phyloP scores from a whole-genome alignment of 2,113 vertebrate genomes.

The Narcine bancroftii region DNA sequence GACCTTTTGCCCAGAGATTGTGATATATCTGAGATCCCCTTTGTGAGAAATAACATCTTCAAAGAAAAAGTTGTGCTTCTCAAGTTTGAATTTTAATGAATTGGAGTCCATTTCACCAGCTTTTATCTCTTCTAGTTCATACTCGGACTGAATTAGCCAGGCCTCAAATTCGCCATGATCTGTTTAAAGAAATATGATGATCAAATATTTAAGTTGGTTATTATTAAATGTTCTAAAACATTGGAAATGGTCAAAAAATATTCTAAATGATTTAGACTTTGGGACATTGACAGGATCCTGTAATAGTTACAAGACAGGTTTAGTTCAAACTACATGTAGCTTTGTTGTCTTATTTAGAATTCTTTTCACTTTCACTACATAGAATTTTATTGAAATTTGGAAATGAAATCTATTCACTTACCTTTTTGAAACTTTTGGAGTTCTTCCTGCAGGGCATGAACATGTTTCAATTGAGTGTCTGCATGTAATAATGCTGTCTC shows the following conservation, averaged over 20 bases:
- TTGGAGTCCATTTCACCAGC: conserved; percentile 54
- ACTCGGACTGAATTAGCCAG: conserved; percentile 79
- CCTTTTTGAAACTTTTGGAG: conserved; percentile 74
- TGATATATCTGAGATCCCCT: conserved; percentile 86
- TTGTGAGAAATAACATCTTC: conserved; percentile 97
- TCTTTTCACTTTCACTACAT: not conserved
- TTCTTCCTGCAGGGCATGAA: conserved; percentile 73
- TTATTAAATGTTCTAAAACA: not conserved
- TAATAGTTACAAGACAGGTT: not conserved
- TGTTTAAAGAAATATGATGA: not conserved
- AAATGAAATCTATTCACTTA: not conserved
- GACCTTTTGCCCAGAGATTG: conserved; percentile 91
- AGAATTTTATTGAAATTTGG: not conserved
- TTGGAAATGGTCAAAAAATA: not conserved
- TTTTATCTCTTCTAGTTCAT: conserved; percentile 62
- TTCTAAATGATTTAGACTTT: not conserved
- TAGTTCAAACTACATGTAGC: not conserved
- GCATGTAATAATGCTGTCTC: conserved; percentile 58
- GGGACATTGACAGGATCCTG: no score
- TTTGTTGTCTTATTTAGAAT: not conserved
- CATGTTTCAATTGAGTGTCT: conserved; percentile 67
- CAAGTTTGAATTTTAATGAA: conserved; percentile 56
- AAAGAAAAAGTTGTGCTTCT: conserved; percentile 60
- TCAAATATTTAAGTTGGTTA: not conserved
- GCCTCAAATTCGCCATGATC: conserved; percentile 69